Base-by-base conservation (phyloP, 2,888 invertebrate genomes). In the Sycophila texana region DNA sequence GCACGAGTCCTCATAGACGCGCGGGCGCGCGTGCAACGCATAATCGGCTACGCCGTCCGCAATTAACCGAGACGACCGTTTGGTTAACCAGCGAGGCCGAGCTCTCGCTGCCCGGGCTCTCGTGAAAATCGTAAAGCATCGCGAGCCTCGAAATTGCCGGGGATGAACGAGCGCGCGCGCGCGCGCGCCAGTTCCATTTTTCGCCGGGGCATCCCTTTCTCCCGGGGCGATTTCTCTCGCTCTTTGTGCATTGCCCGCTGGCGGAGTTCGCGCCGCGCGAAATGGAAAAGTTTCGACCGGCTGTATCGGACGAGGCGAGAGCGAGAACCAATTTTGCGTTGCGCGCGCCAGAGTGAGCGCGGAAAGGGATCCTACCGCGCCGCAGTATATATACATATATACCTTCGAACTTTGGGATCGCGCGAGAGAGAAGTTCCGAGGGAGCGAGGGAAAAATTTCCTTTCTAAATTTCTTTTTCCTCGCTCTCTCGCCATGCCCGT, bases 301-400 rank as follows among this genome's bases (percentile, higher is more conserved):
- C 57, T 74, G 63, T 63, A 73, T 74, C 26, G 30, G 53, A 70
- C 75, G 58, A 61, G 51, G 74, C 58, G 47, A 67, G 77, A 79
- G 72, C 73, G 81, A 74, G 79, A 83, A 77, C 82, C 82, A 84
- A 85, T 85, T 84, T 84, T 80, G 22, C n/a, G 18, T 63, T 53
- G 53, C 53, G 51, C 53, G 26, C 51, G 53, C 16, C 18, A 39
- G 20, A 47, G 57, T 5, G 66, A 55, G 47, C 16, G 68, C 26
- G 30, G 49, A 39, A 18, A 49, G 10, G 13, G 47, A 47, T 67
- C 55, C 49, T 13, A n/a, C 16, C 10, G 18, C n/a, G 55, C 14
- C 22, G 49, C n/a, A n/a, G n/a, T n/a, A n/a, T 26, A 16, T 63
- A 16, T 55, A 14, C 4, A 53, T 55, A 57, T 61, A 61, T 30